These are phyloP conservation scores for Trichacis sp. DNA, from an alignment of 2,888 invertebrate species.

Conservation along the genomic window DNA sequence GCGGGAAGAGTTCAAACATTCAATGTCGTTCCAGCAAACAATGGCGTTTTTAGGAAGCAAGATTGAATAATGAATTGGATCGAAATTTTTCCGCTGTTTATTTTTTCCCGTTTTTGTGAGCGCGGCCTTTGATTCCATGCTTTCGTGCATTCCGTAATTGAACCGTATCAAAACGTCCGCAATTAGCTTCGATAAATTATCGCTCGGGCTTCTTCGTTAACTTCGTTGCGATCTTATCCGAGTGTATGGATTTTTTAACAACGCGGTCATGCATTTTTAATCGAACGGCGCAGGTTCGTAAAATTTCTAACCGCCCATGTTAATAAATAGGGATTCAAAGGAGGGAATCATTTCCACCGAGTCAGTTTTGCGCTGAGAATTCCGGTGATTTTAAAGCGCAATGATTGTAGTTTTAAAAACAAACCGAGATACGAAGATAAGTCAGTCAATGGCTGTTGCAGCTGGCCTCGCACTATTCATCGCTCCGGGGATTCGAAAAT, in stretches of 20 bases:
- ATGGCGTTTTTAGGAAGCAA: constrained; percentile 37
- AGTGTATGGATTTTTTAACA: not conserved
- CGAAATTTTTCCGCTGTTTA: too few relatives aligned
- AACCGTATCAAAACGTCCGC: not conserved
- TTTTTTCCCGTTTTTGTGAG: too few relatives aligned
- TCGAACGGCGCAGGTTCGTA: not conserved
- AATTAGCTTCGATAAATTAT: constrained; percentile 1
- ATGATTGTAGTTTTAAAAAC: not conserved
- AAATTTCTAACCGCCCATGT: not conserved
- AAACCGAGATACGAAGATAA: constrained; percentile 16
- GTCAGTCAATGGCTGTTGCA: constrained; percentile 27
- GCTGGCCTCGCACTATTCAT: constrained; percentile 22
- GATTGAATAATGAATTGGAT: constrained; percentile 36
- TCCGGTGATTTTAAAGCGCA: too few relatives aligned
- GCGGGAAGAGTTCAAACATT: constrained; percentile 38
- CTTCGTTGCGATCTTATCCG: not conserved
- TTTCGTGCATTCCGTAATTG: constrained; percentile 36
- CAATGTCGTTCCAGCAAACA: constrained; percentile 44
- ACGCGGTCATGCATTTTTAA: not conserved
- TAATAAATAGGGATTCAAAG: not conserved
- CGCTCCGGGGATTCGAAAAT: constrained; percentile 33
- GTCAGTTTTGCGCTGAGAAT: too few relatives aligned
- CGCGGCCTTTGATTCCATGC: constrained; percentile 41
- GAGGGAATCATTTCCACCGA: not conserved
- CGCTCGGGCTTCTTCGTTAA: not conserved